Conservation (phyloP, 1,140 invertebrate genomes). For the Pygmarrhopalites habei region DNA sequence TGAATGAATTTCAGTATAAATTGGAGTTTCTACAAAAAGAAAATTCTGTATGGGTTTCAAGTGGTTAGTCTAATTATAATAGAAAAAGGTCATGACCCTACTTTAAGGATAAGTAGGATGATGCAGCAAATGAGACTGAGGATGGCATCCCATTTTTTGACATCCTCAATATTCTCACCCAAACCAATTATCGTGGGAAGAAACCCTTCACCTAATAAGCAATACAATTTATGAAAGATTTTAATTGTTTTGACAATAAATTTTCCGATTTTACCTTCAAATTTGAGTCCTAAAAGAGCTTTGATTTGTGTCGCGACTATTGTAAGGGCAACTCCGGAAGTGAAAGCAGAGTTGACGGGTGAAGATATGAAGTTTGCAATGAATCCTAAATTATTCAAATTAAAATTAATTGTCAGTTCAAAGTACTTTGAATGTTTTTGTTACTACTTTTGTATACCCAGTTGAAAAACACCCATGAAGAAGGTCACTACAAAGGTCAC, state of each 20-base stretch:
- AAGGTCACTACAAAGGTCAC: conserved; percentile 57
- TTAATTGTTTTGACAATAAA: too few relatives aligned
- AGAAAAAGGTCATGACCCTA: too few relatives aligned
- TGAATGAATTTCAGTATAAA: conserved; percentile 14
- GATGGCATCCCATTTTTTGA: conserved; percentile 57
- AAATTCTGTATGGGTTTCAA: conserved; percentile 24
- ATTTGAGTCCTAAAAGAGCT: conserved; percentile 63
- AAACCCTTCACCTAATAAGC: conserved; percentile 58
- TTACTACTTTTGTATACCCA: conserved; percentile 1
- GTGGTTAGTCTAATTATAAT: neutral
- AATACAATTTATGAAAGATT: too few relatives aligned
- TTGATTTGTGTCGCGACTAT: conserved; percentile 80
- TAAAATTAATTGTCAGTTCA: too few relatives aligned
- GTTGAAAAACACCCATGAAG: conserved; percentile 21
- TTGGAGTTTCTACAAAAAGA: conserved; percentile 41
- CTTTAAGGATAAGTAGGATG: conserved; percentile 60
- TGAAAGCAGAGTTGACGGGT: conserved; percentile 79
- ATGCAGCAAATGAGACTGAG: conserved; percentile 60
- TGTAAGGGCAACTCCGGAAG: conserved; percentile 79
- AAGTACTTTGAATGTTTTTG: too few relatives aligned
- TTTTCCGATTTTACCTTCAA: too few relatives aligned
- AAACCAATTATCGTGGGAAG: conserved; percentile 55
- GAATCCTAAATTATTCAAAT: conserved; percentile 64
- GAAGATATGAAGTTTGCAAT: conserved; percentile 84
- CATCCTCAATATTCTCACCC: conserved; percentile 59